Evolutionary conservation across 1,140 invertebrate species (phyloP), one percentile per base, ranked within the genome.

Genomic region (Orchesella cincta): DNA sequence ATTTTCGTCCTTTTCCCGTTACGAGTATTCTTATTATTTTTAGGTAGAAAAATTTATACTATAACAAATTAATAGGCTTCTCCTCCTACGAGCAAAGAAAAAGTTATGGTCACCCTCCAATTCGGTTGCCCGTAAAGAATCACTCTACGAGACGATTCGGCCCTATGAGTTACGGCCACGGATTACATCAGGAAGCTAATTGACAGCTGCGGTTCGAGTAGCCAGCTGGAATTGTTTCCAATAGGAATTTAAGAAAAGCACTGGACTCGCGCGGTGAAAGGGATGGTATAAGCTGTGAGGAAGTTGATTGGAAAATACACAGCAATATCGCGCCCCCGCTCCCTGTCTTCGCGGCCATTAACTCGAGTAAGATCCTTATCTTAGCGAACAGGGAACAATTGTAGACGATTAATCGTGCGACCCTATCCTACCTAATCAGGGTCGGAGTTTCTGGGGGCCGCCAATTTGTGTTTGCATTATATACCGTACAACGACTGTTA

Each of bases 181-280:
- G 74, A 73, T 20, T 33, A 23, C 18, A 34, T 75, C 26, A 34
- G 70, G 29, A 74, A 18, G 23, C 23, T 74, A 29, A 57, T 81
- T 31, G 33, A 51, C 51, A 54, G 52, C 12, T n/a, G n/a, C n/a
- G n/a, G n/a, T n/a, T n/a, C n/a, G 73, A 73, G 20, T 39, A 36
- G 1, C 20, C 67, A 1, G 64, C 72, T 51, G 72, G 31, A n/a
- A 18, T 74, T 3, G 73, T 78, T 0, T 62, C 67, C 20, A 18
- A 74, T n/a, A n/a, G n/a, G 1, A 72, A 78, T 64, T 28, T 78
- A 3, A 74, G 57, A 51, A 78, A 78, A 28, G 76, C 76, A 2
- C 74, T 78, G 29, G 71, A 73, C 28, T 31, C n/a, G n/a, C n/a
- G n/a, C 14, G 14, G 34, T 36, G 1, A 3, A 1, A 14, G 18